Evolutionary conservation across 2,797 vertebrate species (phyloP), one percentile per base, ranked within the genome.

Genomic region (Molossus alvarezi): DNA sequence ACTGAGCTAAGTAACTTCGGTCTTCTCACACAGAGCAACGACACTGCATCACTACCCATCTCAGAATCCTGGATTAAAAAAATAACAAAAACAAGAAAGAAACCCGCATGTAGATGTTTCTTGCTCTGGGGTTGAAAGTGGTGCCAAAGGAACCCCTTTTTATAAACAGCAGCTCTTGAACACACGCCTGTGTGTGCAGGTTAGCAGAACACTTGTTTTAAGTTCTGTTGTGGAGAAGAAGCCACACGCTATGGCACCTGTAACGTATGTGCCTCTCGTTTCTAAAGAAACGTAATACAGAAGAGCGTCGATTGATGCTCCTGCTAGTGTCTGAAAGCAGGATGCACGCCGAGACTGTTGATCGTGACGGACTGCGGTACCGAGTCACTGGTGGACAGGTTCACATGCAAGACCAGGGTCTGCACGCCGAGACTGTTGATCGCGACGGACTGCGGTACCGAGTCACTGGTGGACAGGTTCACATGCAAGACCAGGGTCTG

Each of bases 371-470:
- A 33, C 33, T 33, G 33, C 3, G 33, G 33, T 33, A 33, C 33
- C 33, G 33, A 33, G 33, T 33, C 33, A 33, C 33, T 33, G 33
- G 33, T 33, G 33, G 33, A 33, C 33, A 33, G 33, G 33, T 33
- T 33, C 33, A 33, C 33, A 33, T 33, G 33, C 33, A 33, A 33
- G 33, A 33, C 33, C 33, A 33, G 33, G 33, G 33, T 33, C 33
- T 33, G 33, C 33, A 33, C 33, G 3, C 33, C 33, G 33, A 33
- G 33, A 33, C 33, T 33, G 81, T 96, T 95, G 73, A 87, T 92
- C 53, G 95, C 62, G 86, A 73, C 17, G 91, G 81, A 84, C 88
- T 53, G 94, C 71, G 15, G 9, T 9, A 95, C 84, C 73, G 94
- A 91, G 62, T 27, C 94, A 64, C 84, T 62, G n/a, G 33, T 33